A percentile compares a stretch with the other conserved stretches of the same genome.
Conservation (phyloP, 2,888 invertebrate species). For the Silvanus unidentatus region DNA sequence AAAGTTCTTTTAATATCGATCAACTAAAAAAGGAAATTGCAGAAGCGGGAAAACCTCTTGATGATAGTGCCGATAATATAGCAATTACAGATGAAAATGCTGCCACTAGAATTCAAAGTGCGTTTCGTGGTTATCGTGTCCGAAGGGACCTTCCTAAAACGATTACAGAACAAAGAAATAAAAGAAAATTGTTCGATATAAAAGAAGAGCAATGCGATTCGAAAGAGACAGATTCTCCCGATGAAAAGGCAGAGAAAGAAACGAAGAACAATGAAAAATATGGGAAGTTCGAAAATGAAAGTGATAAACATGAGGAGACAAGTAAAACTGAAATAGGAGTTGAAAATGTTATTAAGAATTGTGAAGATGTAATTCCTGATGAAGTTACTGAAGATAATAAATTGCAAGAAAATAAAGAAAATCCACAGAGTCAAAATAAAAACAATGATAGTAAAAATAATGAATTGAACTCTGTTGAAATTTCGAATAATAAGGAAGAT, state of each 20-base stretch:
- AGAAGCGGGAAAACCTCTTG: slow-evolving; percentile 6
- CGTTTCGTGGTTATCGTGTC: slow-evolving; percentile 3
- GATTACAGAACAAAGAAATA: no score
- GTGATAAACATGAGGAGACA: neutral
- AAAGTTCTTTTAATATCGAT: slow-evolving; percentile 17
- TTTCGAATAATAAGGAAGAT: no score
- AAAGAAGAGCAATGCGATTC: slow-evolving; percentile 1
- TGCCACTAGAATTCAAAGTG: slow-evolving; percentile 2
- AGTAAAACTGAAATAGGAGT: slow-evolving; percentile 1
- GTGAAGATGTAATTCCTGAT: slow-evolving; percentile 6
- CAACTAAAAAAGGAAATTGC: slow-evolving; percentile 20
- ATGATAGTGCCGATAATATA: no score
- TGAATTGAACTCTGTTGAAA: no score
- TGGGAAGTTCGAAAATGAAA: no score
- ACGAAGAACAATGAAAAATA: no score
- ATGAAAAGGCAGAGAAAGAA: no score
- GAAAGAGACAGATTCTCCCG: neutral
- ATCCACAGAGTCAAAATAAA: no score
- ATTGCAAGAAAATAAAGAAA: neutral
- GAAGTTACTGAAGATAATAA: slow-evolving; percentile 6
- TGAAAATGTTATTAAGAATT: neutral
- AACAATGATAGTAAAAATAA: no score
- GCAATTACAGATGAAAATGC: slow-evolving; percentile 1
- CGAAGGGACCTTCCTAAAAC: neutral
- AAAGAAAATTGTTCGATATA: slow-evolving; percentile 2